Evolutionary conservation across 1,140 invertebrate genomes (phyloP).

Genomic region (Chionoecetes opilio): DNA sequence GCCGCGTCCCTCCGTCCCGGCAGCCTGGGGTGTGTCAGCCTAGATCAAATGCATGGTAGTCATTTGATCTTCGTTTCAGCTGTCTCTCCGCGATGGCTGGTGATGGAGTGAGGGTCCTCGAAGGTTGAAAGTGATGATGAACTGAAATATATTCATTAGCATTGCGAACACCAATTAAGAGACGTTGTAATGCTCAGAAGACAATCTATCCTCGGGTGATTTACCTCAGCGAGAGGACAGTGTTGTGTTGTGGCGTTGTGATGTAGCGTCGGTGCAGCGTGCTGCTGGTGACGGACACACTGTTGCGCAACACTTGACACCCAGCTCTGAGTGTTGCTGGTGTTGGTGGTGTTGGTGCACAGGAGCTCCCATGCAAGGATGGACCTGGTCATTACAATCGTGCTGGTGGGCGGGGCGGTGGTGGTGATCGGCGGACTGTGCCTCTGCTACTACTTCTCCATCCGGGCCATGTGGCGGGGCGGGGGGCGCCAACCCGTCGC

Average conservation of each 20-base stretch:
- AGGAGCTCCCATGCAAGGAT: neutral
- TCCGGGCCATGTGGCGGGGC: slow-evolving; percentile 73
- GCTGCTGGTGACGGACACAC: neutral
- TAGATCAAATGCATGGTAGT: no score
- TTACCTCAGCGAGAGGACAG: neutral
- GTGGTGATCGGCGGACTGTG: slow-evolving; percentile 67
- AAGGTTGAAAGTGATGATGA: no score
- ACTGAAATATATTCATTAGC: no score
- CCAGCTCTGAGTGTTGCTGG: neutral
- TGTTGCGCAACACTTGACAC: neutral
- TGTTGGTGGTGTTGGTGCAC: neutral
- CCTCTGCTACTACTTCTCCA: slow-evolving; percentile 74
- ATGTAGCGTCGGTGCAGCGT: neutral
- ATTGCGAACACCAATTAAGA: no score
- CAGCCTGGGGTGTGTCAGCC: no score
- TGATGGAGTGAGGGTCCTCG: no score
- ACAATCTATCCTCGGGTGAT: no score
- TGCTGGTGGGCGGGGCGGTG: slow-evolving; percentile 67
- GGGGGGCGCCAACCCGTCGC: slow-evolving; percentile 68
- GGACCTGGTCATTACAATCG: neutral
- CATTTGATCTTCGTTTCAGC: no score
- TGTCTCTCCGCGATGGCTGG: no score
- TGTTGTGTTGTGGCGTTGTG: neutral
- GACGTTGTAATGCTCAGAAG: no score
- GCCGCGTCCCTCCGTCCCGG: no score